Evolutionary conservation across 2,113 vertebrate species (phyloP).

Genomic region (Misgurnus anguillicaudatus): DNA sequence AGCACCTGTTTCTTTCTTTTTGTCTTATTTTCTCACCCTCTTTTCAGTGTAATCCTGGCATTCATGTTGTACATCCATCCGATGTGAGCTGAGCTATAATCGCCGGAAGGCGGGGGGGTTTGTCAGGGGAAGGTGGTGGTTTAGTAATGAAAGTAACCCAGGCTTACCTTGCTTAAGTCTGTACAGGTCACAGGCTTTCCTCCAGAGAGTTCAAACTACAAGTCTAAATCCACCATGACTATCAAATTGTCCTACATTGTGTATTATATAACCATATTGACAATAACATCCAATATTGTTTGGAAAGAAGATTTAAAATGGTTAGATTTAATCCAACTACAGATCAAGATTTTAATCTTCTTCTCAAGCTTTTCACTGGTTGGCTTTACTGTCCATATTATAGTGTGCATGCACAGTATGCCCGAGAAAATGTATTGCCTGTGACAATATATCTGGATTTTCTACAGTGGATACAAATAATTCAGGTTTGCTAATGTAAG

Average conservation of each 20-base stretch:
- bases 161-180: conserved; percentile 47
- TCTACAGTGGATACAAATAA: conserved; percentile 23
- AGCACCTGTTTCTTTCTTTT: background rate
- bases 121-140: too few species aligned
- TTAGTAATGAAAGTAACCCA: conserved; percentile 52
- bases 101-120: too few species aligned
- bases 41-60: conserved; percentile 56
- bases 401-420: too few species aligned
- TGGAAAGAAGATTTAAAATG: too few species aligned
- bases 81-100: too few species aligned
- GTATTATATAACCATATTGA: too few species aligned
- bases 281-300: too few species aligned
- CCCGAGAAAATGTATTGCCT: background rate
- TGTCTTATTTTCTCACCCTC: conserved; percentile 33
- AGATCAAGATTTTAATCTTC: too few species aligned
- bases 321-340: too few species aligned
- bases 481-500: conserved; percentile 9
- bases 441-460: background rate
- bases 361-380: too few species aligned
- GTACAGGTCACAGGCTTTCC: conserved; percentile 39
- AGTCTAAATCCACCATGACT: background rate
- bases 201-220: conserved; percentile 25
- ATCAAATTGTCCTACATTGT: too few species aligned
- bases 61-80: conserved; percentile 14
- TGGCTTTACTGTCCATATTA: too few species aligned